Conservation (phyloP, 2,113 vertebrate species). For the Datnioides undecimradiatus region DNA sequence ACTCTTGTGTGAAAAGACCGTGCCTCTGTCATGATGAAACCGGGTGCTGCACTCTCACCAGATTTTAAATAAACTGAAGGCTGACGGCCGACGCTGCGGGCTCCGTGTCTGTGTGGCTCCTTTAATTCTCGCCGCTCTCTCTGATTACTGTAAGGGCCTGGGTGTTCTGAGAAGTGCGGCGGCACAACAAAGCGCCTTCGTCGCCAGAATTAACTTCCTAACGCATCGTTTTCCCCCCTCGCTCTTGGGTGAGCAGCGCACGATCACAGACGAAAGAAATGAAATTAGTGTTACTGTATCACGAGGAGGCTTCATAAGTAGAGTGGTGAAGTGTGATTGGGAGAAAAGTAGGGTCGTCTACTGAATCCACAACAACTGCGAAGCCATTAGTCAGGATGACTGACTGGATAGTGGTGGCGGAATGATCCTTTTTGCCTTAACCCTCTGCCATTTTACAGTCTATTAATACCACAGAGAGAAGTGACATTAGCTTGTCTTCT, state of each 20-base stretch:
- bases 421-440: slow-evolving; percentile 77
- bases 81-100: slow-evolving; percentile 28
- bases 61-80: slow-evolving; percentile 79
- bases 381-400: slow-evolving; percentile 72
- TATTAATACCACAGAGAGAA: slow-evolving; percentile 81
- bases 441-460: slow-evolving; percentile 79
- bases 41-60: slow-evolving; percentile 60
- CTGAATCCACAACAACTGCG: slow-evolving; percentile 50
- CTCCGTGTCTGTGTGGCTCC: slow-evolving; percentile 26
- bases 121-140: slow-evolving; percentile 7
- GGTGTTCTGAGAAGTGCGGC: slow-evolving; percentile 2
- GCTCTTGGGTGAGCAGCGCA: slow-evolving; percentile 20
- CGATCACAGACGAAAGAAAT: slow-evolving; percentile 22
- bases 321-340: slow-evolving; percentile 32
- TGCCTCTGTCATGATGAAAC: slow-evolving; percentile 53
- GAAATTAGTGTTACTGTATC: slow-evolving; percentile 35
- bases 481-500: slow-evolving; percentile 82
- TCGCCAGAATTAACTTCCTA: slow-evolving; percentile 7
- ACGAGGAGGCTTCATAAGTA: slow-evolving; percentile 18
- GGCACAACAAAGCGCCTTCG: slow-evolving; percentile 7
- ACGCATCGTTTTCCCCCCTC: slow-evolving; percentile 7
- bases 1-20: slow-evolving; percentile 45
- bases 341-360: slow-evolving; percentile 11
- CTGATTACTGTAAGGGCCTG: neutral
- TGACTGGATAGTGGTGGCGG: slow-evolving; percentile 60